Evolutionary conservation across 2,888 invertebrate genomes (phyloP).

Genomic region (Caenorhabditis sp.): DNA sequence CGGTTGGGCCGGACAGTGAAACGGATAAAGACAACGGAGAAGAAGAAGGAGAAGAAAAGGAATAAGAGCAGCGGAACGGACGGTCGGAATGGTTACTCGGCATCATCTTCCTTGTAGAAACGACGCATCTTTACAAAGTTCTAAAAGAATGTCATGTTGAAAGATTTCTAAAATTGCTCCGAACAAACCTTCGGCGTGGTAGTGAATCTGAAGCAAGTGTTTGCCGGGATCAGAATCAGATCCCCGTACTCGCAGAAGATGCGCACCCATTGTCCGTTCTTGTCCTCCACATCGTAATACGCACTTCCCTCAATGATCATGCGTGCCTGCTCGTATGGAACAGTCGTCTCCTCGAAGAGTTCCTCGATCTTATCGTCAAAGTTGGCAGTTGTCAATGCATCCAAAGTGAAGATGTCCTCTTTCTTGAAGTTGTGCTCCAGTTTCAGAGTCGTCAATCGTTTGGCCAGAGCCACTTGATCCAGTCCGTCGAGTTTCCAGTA

Average conservation of each 20-base stretch:
- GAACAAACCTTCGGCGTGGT: slow-evolving; percentile 80
- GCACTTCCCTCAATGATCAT: slow-evolving; percentile 81
- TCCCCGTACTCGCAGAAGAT: slow-evolving; percentile 92
- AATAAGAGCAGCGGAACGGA: background rate
- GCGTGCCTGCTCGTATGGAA: slow-evolving; percentile 78
- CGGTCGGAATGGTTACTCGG: slow-evolving; percentile 19
- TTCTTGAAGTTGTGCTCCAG: slow-evolving; percentile 79
- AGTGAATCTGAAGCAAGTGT: slow-evolving; percentile 96
- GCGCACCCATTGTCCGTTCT: slow-evolving; percentile 92
- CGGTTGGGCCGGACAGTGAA: background rate
- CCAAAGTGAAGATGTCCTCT: slow-evolving; percentile 82
- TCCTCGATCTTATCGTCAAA: slow-evolving; percentile 82
- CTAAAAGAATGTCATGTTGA: slow-evolving; percentile 53
- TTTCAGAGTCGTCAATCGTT: slow-evolving; percentile 79
- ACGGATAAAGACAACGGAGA: too few relatives aligned
- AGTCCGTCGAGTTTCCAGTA: slow-evolving; percentile 87
- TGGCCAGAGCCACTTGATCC: slow-evolving; percentile 77
- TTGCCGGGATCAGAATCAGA: slow-evolving; percentile 93
- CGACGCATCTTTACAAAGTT: slow-evolving; percentile 83
- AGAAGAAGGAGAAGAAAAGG: too few relatives aligned
- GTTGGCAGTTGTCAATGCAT: slow-evolving; percentile 78
- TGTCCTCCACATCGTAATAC: slow-evolving; percentile 81
- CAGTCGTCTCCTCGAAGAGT: slow-evolving; percentile 80
- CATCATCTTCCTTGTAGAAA: slow-evolving; percentile 75
- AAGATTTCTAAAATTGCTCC: too few relatives aligned